phyloP scores from a whole-genome alignment of 2,113 vertebrate genomes.

The Pteropus alecto region DNA sequence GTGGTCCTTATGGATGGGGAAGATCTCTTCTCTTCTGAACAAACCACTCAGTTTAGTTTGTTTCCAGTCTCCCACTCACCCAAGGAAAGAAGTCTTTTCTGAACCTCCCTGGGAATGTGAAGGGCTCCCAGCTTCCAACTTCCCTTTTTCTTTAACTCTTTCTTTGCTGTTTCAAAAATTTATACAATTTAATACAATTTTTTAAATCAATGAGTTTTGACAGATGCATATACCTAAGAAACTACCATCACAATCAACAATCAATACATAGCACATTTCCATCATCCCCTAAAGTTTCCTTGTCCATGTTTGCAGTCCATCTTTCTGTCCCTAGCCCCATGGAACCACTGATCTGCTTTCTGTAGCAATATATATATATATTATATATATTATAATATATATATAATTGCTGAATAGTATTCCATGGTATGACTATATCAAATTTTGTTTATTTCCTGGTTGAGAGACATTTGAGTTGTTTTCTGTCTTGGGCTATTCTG shows the following conservation, averaged over 20 bases:
- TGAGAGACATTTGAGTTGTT: background rate
- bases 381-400: too few species aligned
- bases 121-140: background rate
- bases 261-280: background rate
- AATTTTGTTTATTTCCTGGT: conserved; percentile 4
- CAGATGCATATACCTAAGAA: background rate
- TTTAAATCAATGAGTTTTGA: background rate
- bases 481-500: background rate
- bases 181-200: background rate
- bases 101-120: background rate
- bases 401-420: background rate
- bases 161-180: background rate
- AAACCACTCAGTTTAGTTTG: background rate
- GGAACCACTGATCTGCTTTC: background rate
- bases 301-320: background rate
- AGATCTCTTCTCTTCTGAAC: background rate
- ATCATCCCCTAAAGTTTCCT: background rate
- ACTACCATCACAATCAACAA: background rate
- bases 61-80: background rate
- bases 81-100: background rate
- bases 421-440: background rate
- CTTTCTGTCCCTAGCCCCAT: background rate
- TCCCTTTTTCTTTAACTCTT: background rate
- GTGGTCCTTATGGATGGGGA: background rate
- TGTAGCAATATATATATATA: background rate